Evolutionary conservation across 2,797 vertebrate genomes (phyloP).

Genomic region (Aplochiton taeniatus): DNA sequence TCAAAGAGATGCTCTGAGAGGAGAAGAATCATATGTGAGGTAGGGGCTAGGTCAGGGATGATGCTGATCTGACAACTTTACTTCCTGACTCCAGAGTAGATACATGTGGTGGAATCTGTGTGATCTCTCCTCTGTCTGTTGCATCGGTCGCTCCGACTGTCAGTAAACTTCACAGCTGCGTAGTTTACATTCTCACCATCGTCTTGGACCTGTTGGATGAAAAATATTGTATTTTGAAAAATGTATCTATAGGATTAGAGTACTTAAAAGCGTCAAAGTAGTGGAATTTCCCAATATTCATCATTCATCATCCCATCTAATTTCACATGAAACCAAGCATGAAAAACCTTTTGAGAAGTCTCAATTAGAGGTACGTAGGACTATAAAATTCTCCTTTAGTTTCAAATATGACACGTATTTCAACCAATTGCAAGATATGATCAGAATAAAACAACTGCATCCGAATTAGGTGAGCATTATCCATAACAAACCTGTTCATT

Average conservation of each 20-base stretch:
- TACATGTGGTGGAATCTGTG: neutral
- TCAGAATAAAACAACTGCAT: neutral
- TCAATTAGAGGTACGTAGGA: too few relatives aligned
- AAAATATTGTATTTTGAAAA: neutral
- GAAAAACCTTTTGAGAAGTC: too few relatives aligned
- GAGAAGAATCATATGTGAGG: neutral
- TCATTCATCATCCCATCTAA: too few relatives aligned
- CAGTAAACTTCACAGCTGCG: conserved; percentile 11
- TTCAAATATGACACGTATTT: neutral
- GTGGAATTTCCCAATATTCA: too few relatives aligned
- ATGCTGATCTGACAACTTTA: neutral
- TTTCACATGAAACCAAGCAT: too few relatives aligned
- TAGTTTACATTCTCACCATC: conserved; percentile 9
- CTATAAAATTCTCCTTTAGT: too few relatives aligned
- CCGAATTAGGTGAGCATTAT: neutral
- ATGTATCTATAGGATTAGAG: neutral
- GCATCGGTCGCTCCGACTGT: neutral
- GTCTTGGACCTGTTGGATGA: neutral
- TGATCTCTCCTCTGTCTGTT: neutral
- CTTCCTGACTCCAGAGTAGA: conserved; percentile 11
- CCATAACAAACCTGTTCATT: neutral
- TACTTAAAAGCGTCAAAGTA: neutral
- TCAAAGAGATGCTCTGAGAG: neutral
- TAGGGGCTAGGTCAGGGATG: neutral
- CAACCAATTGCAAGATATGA: neutral